Conservation (phyloP, 1,140 invertebrate genomes). For the Pteromalus puparum region DNA sequence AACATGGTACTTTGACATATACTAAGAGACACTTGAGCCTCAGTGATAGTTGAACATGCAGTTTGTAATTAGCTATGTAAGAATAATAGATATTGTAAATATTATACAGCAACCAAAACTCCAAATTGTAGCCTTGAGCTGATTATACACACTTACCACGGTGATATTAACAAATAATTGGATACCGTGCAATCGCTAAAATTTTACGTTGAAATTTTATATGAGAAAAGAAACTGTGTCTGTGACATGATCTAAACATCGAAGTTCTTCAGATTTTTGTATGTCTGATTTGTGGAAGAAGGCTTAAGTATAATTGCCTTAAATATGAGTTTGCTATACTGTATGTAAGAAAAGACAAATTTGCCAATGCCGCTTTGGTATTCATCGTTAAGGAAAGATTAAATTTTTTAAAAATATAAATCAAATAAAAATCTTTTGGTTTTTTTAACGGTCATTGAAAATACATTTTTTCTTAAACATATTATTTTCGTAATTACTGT, state of each 20-base stretch:
- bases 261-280: constrained; percentile 29
- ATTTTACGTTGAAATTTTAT: constrained; percentile 36
- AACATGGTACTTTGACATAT: constrained; percentile 8
- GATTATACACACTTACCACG: constrained; percentile 56
- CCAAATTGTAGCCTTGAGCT: constrained; percentile 57
- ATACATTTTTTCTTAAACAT: no score
- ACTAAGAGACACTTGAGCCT: constrained; percentile 21
- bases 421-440: no score
- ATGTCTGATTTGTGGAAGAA: neutral
- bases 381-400: neutral
- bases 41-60: constrained; percentile 37
- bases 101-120: constrained; percentile 58
- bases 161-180: constrained; percentile 63
- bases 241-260: constrained; percentile 29
- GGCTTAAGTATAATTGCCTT: constrained; percentile 17
- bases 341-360: neutral
- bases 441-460: no score
- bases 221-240: constrained; percentile 8
- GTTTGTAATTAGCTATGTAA: constrained; percentile 44
- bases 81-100: constrained; percentile 44
- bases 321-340: constrained; percentile 28
- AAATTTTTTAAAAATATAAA: no score
- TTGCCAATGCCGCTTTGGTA: neutral
- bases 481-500: no score
- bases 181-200: constrained; percentile 23